Conservation (phyloP, 2,113 vertebrate genomes). For the Toxotes chatareus region DNA sequence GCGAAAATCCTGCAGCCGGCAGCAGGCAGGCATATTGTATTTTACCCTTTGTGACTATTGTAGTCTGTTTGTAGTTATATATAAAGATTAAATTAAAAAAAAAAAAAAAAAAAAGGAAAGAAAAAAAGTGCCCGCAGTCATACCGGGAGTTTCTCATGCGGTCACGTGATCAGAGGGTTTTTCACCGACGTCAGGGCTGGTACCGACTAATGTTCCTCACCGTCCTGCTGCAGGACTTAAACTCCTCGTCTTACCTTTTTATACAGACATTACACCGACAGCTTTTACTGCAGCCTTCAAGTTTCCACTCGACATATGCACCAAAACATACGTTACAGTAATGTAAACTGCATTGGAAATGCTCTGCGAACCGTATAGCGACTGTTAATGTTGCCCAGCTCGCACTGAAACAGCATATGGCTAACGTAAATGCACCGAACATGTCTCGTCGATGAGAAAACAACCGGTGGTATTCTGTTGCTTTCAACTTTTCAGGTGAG, state of each 20-base stretch:
- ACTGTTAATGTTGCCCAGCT: not conserved
- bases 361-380: not conserved
- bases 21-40: too few species aligned
- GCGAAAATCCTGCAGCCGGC: too few species aligned
- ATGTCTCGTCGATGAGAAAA: slow-evolving; percentile 50
- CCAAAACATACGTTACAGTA: accelerated
- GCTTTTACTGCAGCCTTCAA: not conserved
- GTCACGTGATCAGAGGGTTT: slow-evolving; percentile 63
- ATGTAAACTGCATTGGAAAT: not conserved
- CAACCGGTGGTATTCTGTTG: not conserved
- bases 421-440: slow-evolving; percentile 26
- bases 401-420: not conserved
- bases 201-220: slow-evolving; percentile 38
- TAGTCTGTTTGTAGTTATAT: too few species aligned
- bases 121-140: not conserved
- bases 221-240: not conserved
- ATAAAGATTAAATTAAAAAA: too few species aligned
- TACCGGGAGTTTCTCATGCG: not conserved
- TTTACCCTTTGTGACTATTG: too few species aligned
- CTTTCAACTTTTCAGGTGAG: slow-evolving; percentile 50
- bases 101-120: too few species aligned
- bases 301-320: not conserved
- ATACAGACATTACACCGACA: not conserved
- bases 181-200: slow-evolving; percentile 67
- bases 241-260: not conserved